phyloP scores from a whole-genome alignment of 2,113 vertebrate species.

The Ochotona princeps region DNA sequence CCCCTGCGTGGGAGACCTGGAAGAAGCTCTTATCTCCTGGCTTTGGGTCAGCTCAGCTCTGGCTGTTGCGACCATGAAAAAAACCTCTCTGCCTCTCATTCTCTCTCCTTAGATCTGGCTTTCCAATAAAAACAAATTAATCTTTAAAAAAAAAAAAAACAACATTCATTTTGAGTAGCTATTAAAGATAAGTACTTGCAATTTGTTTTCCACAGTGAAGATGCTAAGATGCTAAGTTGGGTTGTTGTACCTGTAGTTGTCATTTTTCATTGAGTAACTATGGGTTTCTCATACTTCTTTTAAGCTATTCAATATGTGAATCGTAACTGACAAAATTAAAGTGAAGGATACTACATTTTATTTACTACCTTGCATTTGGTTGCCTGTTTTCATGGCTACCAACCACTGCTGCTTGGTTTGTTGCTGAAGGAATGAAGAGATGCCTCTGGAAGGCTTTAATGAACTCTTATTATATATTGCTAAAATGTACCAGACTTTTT shows the following conservation, averaged over 20 bases:
- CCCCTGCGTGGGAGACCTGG: too few relatives aligned
- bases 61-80: too few relatives aligned
- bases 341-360: background rate
- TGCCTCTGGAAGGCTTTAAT: background rate
- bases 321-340: background rate
- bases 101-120: too few relatives aligned
- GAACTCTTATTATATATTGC: background rate
- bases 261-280: slow-evolving; percentile 18
- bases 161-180: background rate
- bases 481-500: background rate
- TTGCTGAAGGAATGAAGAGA: background rate
- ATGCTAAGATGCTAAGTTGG: background rate
- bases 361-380: slow-evolving; percentile 4
- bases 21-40: too few relatives aligned
- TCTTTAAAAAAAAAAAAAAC: background rate
- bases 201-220: background rate
- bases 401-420: background rate
- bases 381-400: background rate
- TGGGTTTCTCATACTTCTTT: background rate
- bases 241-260: background rate
- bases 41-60: too few relatives aligned
- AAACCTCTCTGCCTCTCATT: too few relatives aligned
- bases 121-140: too few relatives aligned
- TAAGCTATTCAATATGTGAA: background rate
- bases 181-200: background rate